Conservation (phyloP, 1,140 invertebrate genomes). For the Aphaenogaster rudis region DNA sequence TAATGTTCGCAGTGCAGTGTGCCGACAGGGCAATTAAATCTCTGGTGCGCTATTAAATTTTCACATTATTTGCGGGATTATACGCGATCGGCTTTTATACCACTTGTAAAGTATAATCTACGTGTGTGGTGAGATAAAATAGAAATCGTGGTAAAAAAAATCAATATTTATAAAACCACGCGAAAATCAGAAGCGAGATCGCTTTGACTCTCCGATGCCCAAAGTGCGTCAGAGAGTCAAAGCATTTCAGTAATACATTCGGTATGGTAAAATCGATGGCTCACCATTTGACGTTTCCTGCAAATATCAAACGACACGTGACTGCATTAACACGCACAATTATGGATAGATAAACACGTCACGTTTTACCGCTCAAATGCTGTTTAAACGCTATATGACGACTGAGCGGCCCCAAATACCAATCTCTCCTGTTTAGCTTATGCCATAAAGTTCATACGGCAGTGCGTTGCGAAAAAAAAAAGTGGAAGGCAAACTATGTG, state of each 20-base stretch:
- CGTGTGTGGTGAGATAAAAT: conserved; percentile 12
- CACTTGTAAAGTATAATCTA: neutral
- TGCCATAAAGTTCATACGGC: neutral
- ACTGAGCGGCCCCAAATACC: neutral
- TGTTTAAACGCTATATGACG: neutral
- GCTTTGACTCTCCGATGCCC: conserved; percentile 8
- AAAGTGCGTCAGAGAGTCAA: conserved; percentile 29
- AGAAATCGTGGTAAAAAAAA: conserved; percentile 33
- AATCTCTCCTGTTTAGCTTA: neutral
- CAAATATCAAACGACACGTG: conserved; percentile 52
- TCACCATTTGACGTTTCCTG: conserved; percentile 45
- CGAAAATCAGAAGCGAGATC: conserved; percentile 10
- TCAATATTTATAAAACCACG: conserved; percentile 34
- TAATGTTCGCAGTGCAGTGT: neutral
- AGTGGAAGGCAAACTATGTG: neutral
- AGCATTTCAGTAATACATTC: conserved; percentile 14
- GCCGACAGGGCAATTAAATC: conserved; percentile 4
- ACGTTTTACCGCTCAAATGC: conserved; percentile 32
- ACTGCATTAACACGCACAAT: conserved; percentile 37
- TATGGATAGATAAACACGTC: conserved; percentile 33
- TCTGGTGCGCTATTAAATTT: conserved; percentile 20
- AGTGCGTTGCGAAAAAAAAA: neutral
- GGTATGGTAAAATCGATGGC: conserved; percentile 31
- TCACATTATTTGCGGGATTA: conserved; percentile 6
- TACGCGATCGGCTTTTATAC: neutral